Evolutionary conservation across 2,113 vertebrate genomes (phyloP).

Genomic region (Dasyurus viverrinus): DNA sequence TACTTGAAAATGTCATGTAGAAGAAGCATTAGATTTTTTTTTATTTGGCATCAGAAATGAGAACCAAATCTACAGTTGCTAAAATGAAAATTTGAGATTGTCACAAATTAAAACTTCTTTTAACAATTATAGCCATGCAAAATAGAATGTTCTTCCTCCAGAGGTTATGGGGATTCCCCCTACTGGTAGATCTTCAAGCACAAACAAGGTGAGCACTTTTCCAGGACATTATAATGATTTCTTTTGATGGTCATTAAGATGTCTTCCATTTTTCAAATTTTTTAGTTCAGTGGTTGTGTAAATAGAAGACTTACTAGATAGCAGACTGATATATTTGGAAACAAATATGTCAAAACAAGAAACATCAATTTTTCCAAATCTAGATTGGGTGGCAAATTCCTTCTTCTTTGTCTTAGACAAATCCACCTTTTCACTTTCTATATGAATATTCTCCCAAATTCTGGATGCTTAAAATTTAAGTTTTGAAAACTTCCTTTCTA

Average conservation of each 20-base stretch:
- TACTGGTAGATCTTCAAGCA: not conserved
- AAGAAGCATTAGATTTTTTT: not conserved
- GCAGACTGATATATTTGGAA: too few species aligned
- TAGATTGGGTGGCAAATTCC: too few species aligned
- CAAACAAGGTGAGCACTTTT: too few species aligned
- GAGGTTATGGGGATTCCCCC: not conserved
- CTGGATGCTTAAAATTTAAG: too few species aligned
- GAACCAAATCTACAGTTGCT: not conserved
- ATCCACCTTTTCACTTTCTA: too few species aligned
- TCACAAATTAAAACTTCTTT: not conserved
- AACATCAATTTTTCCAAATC: too few species aligned
- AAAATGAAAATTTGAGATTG: not conserved
- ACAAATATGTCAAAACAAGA: too few species aligned
- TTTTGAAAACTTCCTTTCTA: too few species aligned
- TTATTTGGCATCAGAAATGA: not conserved
- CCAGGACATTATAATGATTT: not conserved
- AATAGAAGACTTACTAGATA: not conserved
- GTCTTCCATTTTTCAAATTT: not conserved
- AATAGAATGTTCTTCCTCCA: not conserved
- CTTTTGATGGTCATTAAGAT: not conserved
- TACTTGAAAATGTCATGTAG: not conserved
- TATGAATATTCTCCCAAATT: too few species aligned
- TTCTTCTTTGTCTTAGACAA: too few species aligned
- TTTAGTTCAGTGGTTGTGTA: not conserved
- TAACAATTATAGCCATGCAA: not conserved